Conservation (phyloP, 2,113 vertebrate species). For the Petaurus breviceps region DNA sequence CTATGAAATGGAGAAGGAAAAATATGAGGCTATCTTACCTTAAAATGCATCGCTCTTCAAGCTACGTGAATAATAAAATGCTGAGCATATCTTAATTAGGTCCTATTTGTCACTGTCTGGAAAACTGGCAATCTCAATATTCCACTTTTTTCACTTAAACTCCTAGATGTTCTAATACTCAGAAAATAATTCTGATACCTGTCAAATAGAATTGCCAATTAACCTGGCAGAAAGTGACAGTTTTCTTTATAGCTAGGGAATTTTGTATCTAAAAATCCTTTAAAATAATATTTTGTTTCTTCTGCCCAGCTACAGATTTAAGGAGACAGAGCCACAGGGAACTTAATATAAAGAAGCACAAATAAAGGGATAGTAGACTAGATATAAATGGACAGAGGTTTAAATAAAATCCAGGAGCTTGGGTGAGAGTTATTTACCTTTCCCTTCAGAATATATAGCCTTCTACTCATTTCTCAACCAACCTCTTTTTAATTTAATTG, state of each 20-base stretch:
- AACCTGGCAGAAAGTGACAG: constrained; percentile 37
- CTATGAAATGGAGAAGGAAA: background rate
- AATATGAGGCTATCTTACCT: background rate
- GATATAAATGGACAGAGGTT: background rate
- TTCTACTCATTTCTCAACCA: background rate
- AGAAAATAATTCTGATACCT: constrained; percentile 54
- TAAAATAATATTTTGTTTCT: constrained; percentile 47
- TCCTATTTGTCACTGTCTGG: background rate
- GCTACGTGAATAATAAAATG: background rate
- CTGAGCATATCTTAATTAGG: background rate
- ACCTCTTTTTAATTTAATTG: background rate
- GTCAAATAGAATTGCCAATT: constrained; percentile 26
- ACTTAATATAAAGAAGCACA: background rate
- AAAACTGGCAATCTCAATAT: background rate
- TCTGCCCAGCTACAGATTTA: background rate
- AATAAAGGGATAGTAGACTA: background rate
- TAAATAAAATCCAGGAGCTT: background rate
- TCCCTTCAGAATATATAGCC: background rate
- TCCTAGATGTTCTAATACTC: constrained; percentile 25
- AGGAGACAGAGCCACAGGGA: background rate
- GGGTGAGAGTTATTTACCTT: background rate
- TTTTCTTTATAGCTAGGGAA: constrained; percentile 33
- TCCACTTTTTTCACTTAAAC: background rate
- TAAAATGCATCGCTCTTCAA: background rate
- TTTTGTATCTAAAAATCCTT: constrained; percentile 13